Evolutionary conservation across 2,797 vertebrate genomes (phyloP).

Genomic region (Pygocentrus nattereri): DNA sequence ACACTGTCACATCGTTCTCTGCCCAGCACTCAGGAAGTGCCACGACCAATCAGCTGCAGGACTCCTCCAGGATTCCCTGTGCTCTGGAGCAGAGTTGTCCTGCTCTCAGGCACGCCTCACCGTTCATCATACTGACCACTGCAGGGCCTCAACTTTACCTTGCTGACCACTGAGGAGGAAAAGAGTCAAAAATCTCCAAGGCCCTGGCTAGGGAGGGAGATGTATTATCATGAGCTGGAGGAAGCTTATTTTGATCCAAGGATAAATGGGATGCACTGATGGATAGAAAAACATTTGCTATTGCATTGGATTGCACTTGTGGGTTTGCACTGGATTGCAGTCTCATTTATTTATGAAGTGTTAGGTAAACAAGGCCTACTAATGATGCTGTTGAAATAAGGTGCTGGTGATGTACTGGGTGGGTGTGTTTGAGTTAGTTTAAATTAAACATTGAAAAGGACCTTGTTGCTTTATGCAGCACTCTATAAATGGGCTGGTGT

Average conservation of each 20-base stretch:
- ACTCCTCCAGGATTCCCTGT: slow-evolving; percentile 53
- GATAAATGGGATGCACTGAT: not conserved
- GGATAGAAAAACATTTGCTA: not conserved
- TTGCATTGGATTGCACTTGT: slow-evolving; percentile 25
- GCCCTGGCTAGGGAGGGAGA: not conserved
- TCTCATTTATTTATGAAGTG: slow-evolving; percentile 30
- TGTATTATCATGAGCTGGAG: slow-evolving; percentile 1
- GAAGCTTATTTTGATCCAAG: slow-evolving; percentile 2
- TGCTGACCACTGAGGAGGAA: slow-evolving; percentile 5
- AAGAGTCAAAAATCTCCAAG: slow-evolving; percentile 4
- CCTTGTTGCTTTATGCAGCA: slow-evolving; percentile 29
- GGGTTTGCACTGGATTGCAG: not conserved
- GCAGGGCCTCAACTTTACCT: slow-evolving; percentile 6
- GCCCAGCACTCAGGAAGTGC: slow-evolving; percentile 59
- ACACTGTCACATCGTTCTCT: slow-evolving; percentile 63
- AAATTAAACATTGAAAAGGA: slow-evolving; percentile 41
- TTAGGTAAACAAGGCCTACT: slow-evolving; percentile 42
- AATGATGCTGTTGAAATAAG: slow-evolving; percentile 12
- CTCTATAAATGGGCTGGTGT: slow-evolving; percentile 50
- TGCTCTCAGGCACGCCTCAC: slow-evolving; percentile 6
- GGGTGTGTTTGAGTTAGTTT: slow-evolving; percentile 34
- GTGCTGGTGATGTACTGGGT: not conserved
- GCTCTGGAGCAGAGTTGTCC: slow-evolving; percentile 39
- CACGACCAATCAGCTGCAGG: slow-evolving; percentile 60
- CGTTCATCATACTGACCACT: slow-evolving; percentile 14